These are phyloP conservation scores for Philopedon plagiatum DNA, from an alignment of 2,888 invertebrate species.

Conservation along the genomic window DNA sequence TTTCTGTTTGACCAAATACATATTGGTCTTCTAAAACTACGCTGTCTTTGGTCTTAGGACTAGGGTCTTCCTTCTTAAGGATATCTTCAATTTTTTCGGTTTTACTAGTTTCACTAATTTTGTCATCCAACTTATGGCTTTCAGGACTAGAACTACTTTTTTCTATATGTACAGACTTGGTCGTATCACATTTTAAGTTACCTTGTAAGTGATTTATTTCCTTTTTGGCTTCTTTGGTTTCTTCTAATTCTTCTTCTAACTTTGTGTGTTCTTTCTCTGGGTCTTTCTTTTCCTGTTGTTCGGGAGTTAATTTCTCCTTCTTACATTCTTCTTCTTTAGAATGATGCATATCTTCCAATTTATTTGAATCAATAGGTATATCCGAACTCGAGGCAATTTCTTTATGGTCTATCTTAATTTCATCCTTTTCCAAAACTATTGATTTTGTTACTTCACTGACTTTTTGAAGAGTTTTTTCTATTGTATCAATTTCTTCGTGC, in stretches of 20 bases:
- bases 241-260: conserved; percentile 3
- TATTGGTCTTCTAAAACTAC: conserved; percentile 27
- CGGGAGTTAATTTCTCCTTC: not conserved
- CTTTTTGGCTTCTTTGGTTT: not conserved
- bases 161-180: not conserved
- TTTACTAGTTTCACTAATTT: conserved; percentile 13
- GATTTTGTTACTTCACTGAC: no score
- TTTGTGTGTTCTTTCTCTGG: conserved; percentile 3
- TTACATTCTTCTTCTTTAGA: not conserved
- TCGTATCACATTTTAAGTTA: not conserved
- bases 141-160: conserved; percentile 8
- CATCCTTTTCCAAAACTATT: not conserved
- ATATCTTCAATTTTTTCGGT: not conserved
- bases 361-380: conserved; percentile 22
- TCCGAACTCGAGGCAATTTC: not conserved
- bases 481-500: not conserved
- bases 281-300: conserved; percentile 11
- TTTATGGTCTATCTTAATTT: not conserved
- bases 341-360: not conserved
- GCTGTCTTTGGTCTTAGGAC: conserved; percentile 1
- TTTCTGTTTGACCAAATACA: conserved; percentile 47
- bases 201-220: not conserved
- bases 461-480: no score
- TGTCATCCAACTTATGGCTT: conserved; percentile 11
- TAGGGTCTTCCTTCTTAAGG: not conserved